These are phyloP conservation scores for Brachypterus glaber DNA, from an alignment of 2,888 invertebrate genomes.

Conservation along the genomic window DNA sequence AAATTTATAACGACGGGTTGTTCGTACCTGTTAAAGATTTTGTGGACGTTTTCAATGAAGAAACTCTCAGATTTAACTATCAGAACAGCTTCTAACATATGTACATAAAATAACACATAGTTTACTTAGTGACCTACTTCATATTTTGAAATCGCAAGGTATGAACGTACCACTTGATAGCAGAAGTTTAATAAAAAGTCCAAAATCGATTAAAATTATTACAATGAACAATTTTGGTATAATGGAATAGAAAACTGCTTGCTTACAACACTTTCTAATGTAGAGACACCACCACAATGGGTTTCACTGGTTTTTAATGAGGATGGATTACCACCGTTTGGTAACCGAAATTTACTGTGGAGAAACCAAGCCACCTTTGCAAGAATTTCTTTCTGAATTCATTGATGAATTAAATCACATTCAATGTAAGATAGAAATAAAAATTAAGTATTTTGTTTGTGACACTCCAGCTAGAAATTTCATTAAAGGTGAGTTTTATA, in stretches of 20 bases:
- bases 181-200: slow-evolving; percentile 15
- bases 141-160: slow-evolving; percentile 8
- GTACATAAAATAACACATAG: slow-evolving; percentile 7
- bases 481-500: slow-evolving; percentile 6
- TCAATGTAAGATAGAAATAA: slow-evolving; percentile 3
- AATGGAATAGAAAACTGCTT: slow-evolving; percentile 15
- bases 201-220: slow-evolving; percentile 5
- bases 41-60: neutral
- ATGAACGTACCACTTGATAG: slow-evolving; percentile 14
- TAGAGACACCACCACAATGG: slow-evolving; percentile 9
- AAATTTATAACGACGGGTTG: neutral
- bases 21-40: neutral
- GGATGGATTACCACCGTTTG: slow-evolving; percentile 11
- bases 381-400: slow-evolving; percentile 2
- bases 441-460: slow-evolving; percentile 10
- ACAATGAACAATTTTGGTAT: slow-evolving; percentile 14
- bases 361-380: slow-evolving; percentile 7
- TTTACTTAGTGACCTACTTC: slow-evolving; percentile 10
- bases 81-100: slow-evolving; percentile 8
- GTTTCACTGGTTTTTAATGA: slow-evolving; percentile 10
- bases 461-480: slow-evolving; percentile 11
- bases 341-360: slow-evolving; percentile 6
- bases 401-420: slow-evolving; percentile 7
- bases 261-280: slow-evolving; percentile 4
- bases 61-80: slow-evolving; percentile 3